phyloP scores from a whole-genome alignment of 2,113 vertebrate genomes.

The Capreolus pygargus region DNA sequence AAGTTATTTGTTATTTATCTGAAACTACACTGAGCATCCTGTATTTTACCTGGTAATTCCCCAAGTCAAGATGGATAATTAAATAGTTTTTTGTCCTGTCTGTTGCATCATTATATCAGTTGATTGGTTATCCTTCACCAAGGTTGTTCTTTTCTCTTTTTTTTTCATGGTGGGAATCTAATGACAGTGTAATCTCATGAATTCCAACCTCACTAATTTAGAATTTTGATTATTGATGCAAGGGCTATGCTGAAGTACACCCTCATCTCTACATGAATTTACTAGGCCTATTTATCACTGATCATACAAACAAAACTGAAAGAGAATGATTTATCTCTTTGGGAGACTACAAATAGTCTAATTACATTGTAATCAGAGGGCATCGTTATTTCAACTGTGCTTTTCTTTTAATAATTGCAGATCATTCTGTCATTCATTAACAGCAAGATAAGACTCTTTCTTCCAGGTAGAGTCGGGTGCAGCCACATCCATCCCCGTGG shows the following conservation, averaged over 20 bases:
- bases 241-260: not conserved
- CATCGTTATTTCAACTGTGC: not conserved
- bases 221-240: constrained; percentile 49
- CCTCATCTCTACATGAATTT: constrained; percentile 1
- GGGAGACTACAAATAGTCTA: constrained; percentile 18
- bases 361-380: not conserved
- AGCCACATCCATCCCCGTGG: not conserved
- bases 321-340: constrained; percentile 49
- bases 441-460: not conserved
- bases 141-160: not conserved
- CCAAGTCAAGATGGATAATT: not conserved
- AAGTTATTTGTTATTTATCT: not conserved
- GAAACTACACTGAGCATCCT: not conserved
- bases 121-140: not conserved
- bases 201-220: not conserved
- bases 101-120: not conserved
- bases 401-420: constrained; percentile 12
- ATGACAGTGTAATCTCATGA: not conserved
- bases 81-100: not conserved
- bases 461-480: not conserved
- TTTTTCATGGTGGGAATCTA: not conserved
- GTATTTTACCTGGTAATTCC: not conserved
- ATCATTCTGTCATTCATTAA: not conserved
- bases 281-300: constrained; percentile 39
- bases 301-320: constrained; percentile 43